Evolutionary conservation across 2,888 invertebrate genomes (phyloP).

Genomic region (Athalia circularis): DNA sequence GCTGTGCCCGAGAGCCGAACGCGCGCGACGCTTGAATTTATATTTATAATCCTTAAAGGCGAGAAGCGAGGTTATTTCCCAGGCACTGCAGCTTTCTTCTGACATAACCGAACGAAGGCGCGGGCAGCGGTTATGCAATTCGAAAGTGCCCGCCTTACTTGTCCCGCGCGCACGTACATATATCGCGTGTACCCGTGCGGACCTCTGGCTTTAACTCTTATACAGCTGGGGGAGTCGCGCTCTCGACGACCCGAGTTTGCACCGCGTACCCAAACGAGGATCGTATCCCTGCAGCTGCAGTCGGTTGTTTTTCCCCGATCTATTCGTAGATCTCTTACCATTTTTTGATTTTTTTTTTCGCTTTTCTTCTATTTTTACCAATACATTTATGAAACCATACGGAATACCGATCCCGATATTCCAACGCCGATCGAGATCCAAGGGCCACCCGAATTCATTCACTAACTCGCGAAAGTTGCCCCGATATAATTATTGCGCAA

Average conservation of each 20-base stretch:
- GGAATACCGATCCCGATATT: no score
- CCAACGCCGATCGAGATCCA: no score
- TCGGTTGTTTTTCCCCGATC: no score
- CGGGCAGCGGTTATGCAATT: slow-evolving; percentile 72
- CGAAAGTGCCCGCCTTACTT: slow-evolving; percentile 74
- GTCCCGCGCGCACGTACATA: slow-evolving; percentile 28
- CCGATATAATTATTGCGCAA: no score
- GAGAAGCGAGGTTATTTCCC: slow-evolving; percentile 60
- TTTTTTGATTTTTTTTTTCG: no score
- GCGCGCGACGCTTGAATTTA: slow-evolving; percentile 39
- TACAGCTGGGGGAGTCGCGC: slow-evolving; percentile 15
- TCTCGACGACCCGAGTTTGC: slow-evolving; percentile 32
- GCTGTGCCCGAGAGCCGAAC: slow-evolving; percentile 1
- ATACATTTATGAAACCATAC: no score
- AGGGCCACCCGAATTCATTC: no score
- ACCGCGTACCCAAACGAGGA: neutral
- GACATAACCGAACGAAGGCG: slow-evolving; percentile 74
- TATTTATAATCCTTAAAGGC: slow-evolving; percentile 46
- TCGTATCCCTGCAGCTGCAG: no score
- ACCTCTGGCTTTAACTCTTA: slow-evolving; percentile 35
- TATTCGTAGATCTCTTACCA: no score
- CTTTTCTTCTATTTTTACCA: no score
- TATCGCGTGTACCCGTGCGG: slow-evolving; percentile 43
- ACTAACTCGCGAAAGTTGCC: no score
- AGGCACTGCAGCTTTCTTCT: slow-evolving; percentile 73